Base-by-base conservation (phyloP, 2,888 invertebrate species). In the Monoplex corrugatus region DNA sequence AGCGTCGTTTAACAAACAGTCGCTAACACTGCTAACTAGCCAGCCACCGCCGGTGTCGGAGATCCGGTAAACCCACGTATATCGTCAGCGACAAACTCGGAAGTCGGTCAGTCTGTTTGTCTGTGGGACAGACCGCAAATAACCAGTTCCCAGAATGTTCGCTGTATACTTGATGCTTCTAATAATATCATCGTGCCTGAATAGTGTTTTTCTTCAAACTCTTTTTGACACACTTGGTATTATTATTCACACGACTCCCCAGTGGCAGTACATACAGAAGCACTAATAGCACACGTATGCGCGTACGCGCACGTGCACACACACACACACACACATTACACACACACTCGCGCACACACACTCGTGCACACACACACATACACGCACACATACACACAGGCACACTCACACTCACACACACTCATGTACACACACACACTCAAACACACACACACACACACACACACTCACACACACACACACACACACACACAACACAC, bases 351-450 rank as follows among this genome's bases (percentile, higher is more conserved):
- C 28, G 28, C 68, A 68, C 28, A 68, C 68, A 68, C 68, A 23
- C 68, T 19, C 68, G 28, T 5, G 5, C 68, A 68, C 16, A 13
- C 68, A 68, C 68, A 68, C 68, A 68, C 68, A 68, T 28, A 68
- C 68, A 68, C 68, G 28, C 68, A 68, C 68, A 68, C 68, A 68
- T 28, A 68, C 68, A 68, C 68, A 68, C 68, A 68, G 16, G 28
- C 68, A 68, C 68, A 68, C 68, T 19, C 68, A 68, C 68, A 68
- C 68, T 19, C 28, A 23, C 68, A 68, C 68, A 68, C 68, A 68
- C 68, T 6, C 32, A 35, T 8, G 5, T 5, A 35, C 32, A 28
- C 35, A 28, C 32, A 35, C 35, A 6, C 35, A 35, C 35, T 3
- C 35, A 35, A 5, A 28, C 10, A 5, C 28, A n/a, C 32, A 32